These are phyloP conservation scores for Gila orcuttii DNA, from an alignment of 2,113 vertebrate species.

Conservation along the genomic window DNA sequence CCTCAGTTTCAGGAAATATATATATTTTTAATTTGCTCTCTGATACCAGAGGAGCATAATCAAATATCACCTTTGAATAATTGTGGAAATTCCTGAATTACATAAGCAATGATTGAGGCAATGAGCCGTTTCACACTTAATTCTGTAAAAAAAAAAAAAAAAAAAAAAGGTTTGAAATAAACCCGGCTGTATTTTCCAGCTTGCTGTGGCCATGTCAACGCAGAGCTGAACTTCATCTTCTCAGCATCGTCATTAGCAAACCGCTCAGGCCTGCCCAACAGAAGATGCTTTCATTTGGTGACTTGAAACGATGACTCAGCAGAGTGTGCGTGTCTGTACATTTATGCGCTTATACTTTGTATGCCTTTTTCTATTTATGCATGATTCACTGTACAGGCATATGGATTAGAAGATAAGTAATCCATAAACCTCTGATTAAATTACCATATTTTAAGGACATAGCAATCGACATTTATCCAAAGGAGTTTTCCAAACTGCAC, in stretches of 20 bases:
- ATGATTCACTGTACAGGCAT: background rate
- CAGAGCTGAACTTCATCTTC: constrained; percentile 34
- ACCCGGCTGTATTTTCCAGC: background rate
- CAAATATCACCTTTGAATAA: constrained; percentile 27
- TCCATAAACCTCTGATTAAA: background rate
- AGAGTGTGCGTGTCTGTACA: background rate
- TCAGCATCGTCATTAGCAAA: constrained; percentile 10
- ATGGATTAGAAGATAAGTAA: background rate
- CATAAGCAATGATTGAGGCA: background rate
- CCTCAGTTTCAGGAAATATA: constrained; percentile 36
- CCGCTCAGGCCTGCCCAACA: background rate
- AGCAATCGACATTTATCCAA: background rate
- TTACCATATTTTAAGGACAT: background rate
- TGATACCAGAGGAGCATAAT: constrained; percentile 36
- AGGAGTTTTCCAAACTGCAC: background rate
- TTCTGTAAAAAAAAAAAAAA: background rate
- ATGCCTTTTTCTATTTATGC: background rate
- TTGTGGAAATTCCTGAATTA: background rate
- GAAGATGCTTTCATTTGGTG: constrained; percentile 30
- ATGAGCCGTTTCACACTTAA: background rate
- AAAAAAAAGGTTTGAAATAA: too few relatives aligned
- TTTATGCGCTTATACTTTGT: background rate
- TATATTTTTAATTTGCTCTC: constrained; percentile 18
- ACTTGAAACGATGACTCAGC: constrained; percentile 15
- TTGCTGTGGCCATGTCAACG: background rate